phyloP scores from a whole-genome alignment of 1,140 invertebrate species.

The Chionoecetes opilio region DNA sequence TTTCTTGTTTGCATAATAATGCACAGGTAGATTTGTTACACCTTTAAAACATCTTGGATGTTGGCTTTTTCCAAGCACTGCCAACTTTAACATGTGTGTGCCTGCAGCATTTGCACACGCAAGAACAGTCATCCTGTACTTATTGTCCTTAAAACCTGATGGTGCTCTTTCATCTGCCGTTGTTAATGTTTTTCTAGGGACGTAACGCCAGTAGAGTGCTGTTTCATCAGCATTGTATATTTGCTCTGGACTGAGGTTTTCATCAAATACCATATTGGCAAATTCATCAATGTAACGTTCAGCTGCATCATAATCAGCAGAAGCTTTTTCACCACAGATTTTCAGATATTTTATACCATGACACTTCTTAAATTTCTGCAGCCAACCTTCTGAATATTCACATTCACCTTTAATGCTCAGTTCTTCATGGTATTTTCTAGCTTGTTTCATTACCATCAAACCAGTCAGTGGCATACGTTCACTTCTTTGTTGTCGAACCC shows the following conservation, averaged over 20 bases:
- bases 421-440: slow-evolving; percentile 45
- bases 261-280: slow-evolving; percentile 38
- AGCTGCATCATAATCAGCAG: slow-evolving; percentile 50
- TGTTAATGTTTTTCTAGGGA: neutral
- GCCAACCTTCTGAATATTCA: neutral
- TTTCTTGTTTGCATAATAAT: slow-evolving; percentile 56
- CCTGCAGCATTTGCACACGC: slow-evolving; percentile 35
- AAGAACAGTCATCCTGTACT: slow-evolving; percentile 39
- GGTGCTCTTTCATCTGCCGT: no score
- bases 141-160: slow-evolving; percentile 49
- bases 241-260: neutral
- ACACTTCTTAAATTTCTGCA: slow-evolving; percentile 39
- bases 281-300: slow-evolving; percentile 31
- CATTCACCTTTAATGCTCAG: neutral
- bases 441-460: slow-evolving; percentile 13
- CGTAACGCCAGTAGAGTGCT: neutral
- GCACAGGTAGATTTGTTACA: neutral
- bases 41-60: neutral
- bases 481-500: no score
- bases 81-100: slow-evolving; percentile 29
- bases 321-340: neutral
- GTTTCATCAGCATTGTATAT: slow-evolving; percentile 51
- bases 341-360: slow-evolving; percentile 53
- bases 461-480: slow-evolving; percentile 32
- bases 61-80: neutral